Base-by-base conservation (phyloP, 2,888 invertebrate genomes). In the Cataglyphis livida region DNA sequence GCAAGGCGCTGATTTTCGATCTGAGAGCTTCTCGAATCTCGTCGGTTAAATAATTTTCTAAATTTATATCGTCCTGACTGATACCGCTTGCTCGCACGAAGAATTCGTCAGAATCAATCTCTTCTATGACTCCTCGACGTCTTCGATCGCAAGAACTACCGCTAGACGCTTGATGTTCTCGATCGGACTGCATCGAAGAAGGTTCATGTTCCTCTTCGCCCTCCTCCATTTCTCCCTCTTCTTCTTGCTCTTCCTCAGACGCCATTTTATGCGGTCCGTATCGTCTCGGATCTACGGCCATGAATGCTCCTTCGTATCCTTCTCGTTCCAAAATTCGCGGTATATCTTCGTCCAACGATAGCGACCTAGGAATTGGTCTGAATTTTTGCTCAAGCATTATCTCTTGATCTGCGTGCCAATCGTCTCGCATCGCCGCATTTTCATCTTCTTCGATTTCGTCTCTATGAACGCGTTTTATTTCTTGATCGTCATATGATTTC, bases 41-140 rank as follows among this genome's bases (percentile, higher is more conserved):
- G 74, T 96, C 96, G 91, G 97, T 97, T 81, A 98, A 95, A 92
- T 97, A 97, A 94, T 96, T 96, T 84, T 97, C 97, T 83, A 97
- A 96, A 94, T 97, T 97, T 93, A 98, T 97, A 95, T 98, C 97
- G 94, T 98, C 98, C 92, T 97, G 97, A 87, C 98, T 97, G 92
- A 98, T 97, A 85, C 97, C 98, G 93, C 97, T 97, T 94, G 97
- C 97, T 89, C 98, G 96, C 85, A 98, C 95, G 94, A 98, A 98
- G 95, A 98, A 98, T 95, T 98, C 98, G 94, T 98, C 98, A 62
- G 97, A 97, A 93, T 98, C 97, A 88, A 98, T 97, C 95, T 98
- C 98, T 95, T 98, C 98, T 91, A 98, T 96, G 3, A 97, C 97
- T 0, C 97, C 96, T 73, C 95, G 96, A 73, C 96, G 95, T 35